Evolutionary conservation across 2,888 invertebrate species (phyloP).

Genomic region (Ennomos quercinarius): DNA sequence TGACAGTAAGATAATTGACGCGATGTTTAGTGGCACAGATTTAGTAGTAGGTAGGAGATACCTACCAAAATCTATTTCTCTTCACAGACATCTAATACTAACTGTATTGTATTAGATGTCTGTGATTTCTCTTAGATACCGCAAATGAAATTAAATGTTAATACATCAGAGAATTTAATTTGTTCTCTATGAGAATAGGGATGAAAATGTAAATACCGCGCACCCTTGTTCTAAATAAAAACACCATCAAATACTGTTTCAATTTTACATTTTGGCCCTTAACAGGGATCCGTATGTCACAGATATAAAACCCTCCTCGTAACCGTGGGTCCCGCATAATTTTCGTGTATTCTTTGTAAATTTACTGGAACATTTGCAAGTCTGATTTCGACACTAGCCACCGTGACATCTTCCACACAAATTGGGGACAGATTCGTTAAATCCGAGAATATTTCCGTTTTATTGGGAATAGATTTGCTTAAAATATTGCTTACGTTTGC

Average conservation of each 20-base stretch:
- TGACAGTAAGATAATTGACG: no score
- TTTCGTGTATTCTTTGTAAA: constrained; percentile 74
- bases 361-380: constrained; percentile 72
- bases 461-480: constrained; percentile 41
- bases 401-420: constrained; percentile 45
- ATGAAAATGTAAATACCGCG: background rate
- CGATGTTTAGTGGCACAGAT: no score
- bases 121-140: no score
- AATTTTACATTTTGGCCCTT: constrained; percentile 49
- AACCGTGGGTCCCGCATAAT: constrained; percentile 65
- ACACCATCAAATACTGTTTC: constrained; percentile 26
- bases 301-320: constrained; percentile 56
- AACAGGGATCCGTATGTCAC: constrained; percentile 54
- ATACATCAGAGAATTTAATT: no score
- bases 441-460: constrained; percentile 40
- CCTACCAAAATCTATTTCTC: no score
- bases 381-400: constrained; percentile 56
- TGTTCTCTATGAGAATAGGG: no score
- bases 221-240: background rate
- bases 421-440: constrained; percentile 48
- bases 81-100: no score
- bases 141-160: no score
- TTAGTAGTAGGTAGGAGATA: no score
- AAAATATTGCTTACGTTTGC: constrained; percentile 39
- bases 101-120: no score